Percentiles rank a stretch among this genome's conserved stretches.
Evolutionary conservation across 2,113 vertebrate species (phyloP).

Genomic region (Pseudonaja textilis): DNA sequence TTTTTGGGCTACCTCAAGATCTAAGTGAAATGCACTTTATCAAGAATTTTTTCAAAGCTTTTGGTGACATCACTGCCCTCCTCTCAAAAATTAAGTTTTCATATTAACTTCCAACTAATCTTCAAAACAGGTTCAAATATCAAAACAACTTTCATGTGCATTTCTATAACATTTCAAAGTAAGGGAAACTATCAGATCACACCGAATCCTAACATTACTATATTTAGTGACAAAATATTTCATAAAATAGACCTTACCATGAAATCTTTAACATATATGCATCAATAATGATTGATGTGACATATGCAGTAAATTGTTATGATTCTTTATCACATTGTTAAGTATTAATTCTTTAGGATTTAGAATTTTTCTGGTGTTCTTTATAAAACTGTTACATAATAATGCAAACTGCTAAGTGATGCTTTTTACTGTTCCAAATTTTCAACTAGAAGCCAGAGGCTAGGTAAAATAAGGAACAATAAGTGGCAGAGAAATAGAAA

Average conservation of each 20-base stretch:
- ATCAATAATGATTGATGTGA: background rate
- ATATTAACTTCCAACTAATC: background rate
- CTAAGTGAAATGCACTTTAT: background rate
- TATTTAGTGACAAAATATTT: background rate
- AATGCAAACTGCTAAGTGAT: background rate
- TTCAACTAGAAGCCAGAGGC: background rate
- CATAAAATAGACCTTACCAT: background rate
- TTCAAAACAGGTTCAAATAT: background rate
- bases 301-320: background rate
- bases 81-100: background rate
- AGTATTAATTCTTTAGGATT: slow-evolving; percentile 18
- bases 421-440: slow-evolving; percentile 13
- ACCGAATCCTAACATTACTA: background rate
- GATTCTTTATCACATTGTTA: slow-evolving; percentile 21
- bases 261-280: background rate
- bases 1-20: background rate
- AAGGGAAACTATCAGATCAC: background rate
- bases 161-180: background rate
- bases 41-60: background rate
- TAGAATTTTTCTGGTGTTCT: slow-evolving; percentile 28
- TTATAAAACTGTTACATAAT: background rate
- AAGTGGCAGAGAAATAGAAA: background rate
- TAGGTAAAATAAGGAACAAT: background rate
- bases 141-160: background rate
- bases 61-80: background rate